Evolutionary conservation across 2,113 vertebrate species (phyloP), one percentile per base, ranked within the genome.

Genomic region (Tachycineta bicolor): DNA sequence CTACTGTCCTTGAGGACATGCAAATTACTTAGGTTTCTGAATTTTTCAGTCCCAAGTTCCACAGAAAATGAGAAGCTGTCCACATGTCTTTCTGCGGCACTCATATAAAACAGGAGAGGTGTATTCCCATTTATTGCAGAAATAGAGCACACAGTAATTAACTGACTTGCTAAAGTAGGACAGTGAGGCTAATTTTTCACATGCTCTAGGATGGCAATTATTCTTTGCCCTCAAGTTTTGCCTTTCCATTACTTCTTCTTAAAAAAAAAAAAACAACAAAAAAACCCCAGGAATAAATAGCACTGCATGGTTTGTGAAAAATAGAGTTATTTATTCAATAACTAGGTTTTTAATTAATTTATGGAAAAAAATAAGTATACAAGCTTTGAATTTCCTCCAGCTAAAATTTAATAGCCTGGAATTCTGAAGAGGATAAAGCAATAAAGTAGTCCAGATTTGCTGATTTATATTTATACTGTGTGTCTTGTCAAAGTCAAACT

Each of bases 161-260:
- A 87, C 63, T 85, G 75, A 73, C 62, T 85, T 90, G 62, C 84
- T 89, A 70, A 96, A 96, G 93, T 91, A 96, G 93, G 87, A 84
- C 93, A 87, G 41, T 43, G 62, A 84, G 44, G 44, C 78, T 84
- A 82, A 87, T 39, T 90, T 93, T 95, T 87, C 87, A 53, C n/a
- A 56, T 49, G 43, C 73, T 89, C 33, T 70, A 83, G 70, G 50
- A 85, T 69, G 46, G 50, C 67, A 95, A 93, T 96, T 96, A 95
- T 89, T 74, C 74, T 69, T 23, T 76, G 75, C 84, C 91, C 84
- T 91, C 82, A 89, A 91, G 93, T 93, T 94, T 85, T 91, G 37
- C 60, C 89, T 70, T 86, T 63, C 41, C 5, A 18, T 60, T 87
- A 39, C 53, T 64, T 43, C 17, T 64, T 56, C 62, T 53, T 78